A percentile compares a stretch with the other conserved stretches of the same genome.
These are phyloP conservation scores for Zophobas morio DNA, from an alignment of 1,140 invertebrate species.

Conservation along the genomic window DNA sequence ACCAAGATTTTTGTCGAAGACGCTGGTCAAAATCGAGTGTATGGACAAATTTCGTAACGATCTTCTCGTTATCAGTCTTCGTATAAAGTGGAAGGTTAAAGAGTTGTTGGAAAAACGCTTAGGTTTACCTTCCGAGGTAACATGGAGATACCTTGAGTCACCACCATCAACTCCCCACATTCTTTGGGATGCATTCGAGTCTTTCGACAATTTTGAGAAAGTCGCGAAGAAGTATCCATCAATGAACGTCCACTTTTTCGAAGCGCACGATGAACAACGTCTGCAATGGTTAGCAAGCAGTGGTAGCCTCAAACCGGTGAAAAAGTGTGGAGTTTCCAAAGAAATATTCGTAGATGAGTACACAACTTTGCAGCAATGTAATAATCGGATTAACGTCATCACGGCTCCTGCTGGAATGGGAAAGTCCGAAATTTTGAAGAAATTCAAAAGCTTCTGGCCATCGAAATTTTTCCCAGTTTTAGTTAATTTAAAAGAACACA, in stretches of 20 bases:
- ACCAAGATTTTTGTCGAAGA: background rate
- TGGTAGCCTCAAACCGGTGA: background rate
- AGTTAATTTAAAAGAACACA: background rate
- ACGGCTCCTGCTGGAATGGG: background rate
- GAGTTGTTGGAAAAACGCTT: background rate
- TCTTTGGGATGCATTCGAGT: too few species aligned
- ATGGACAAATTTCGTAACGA: background rate
- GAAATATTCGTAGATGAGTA: background rate
- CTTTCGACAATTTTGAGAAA: background rate
- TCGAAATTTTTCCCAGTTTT: background rate
- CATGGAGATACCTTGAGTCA: too few species aligned
- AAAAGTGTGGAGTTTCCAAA: background rate
- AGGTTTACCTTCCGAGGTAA: too few species aligned
- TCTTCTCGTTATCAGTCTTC: background rate
- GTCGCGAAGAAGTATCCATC: background rate
- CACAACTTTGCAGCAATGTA: background rate
- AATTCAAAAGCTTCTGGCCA: background rate
- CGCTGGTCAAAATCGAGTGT: too few species aligned
- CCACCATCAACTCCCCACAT: too few species aligned
- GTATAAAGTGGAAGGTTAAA: background rate
- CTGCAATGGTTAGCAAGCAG: background rate
- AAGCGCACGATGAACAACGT: background rate
- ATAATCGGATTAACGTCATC: background rate
- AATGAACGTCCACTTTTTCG: background rate
- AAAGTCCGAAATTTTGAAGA: slow-evolving; percentile 1